A percentile compares a stretch with the other conserved stretches of the same genome.
phyloP scores from a whole-genome alignment of 1,140 invertebrate species.

The Eriosoma lanigerum region DNA sequence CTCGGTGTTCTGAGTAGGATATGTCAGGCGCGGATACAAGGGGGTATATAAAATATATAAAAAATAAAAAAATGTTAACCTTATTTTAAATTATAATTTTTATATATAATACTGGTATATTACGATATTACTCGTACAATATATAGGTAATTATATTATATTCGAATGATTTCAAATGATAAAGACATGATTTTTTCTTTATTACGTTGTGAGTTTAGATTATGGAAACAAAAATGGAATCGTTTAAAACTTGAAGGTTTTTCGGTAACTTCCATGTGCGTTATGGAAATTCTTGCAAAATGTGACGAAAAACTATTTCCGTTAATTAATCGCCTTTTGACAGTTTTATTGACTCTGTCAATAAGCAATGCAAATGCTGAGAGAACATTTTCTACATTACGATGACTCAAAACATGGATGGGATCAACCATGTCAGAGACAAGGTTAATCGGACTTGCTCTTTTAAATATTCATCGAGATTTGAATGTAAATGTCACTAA shows the following conservation, averaged over 20 bases:
- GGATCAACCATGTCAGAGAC: background rate
- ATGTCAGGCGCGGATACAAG: no score
- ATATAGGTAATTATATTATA: no score
- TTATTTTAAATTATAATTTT: no score
- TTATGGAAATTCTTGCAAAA: background rate
- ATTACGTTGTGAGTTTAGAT: background rate
- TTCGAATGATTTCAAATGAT: no score
- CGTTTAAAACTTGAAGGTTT: background rate
- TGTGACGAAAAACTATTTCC: background rate
- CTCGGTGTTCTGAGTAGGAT: no score
- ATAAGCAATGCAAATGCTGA: background rate
- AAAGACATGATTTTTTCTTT: no score
- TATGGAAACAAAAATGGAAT: constrained; percentile 14
- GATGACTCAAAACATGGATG: background rate
- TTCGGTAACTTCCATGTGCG: background rate
- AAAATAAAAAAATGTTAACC: no score
- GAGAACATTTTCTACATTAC: no score
- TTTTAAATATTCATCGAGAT: constrained; percentile 13
- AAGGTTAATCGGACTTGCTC: constrained; percentile 5
- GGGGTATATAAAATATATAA: no score
- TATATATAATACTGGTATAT: no score
- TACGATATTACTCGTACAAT: no score
- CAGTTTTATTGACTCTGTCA: background rate
- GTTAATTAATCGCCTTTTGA: background rate
- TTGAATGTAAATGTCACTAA: no score